These are phyloP conservation scores for Plebejus anna DNA, from an alignment of 2,888 invertebrate species.

Conservation along the genomic window DNA sequence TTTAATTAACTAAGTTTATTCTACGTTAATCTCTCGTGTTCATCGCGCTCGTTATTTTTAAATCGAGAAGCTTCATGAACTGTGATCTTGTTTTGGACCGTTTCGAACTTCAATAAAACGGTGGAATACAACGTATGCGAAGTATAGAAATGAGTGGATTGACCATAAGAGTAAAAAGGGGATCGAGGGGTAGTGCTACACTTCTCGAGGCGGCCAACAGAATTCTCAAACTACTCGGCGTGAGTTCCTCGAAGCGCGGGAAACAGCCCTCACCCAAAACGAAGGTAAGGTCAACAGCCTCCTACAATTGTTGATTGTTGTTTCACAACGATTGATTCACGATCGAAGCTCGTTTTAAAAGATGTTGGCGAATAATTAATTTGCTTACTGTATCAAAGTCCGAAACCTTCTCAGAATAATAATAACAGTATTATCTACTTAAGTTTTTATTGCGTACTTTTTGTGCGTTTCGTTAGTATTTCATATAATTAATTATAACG, in stretches of 20 bases:
- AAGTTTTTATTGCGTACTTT: background rate
- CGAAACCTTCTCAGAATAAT: background rate
- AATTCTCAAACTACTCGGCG: conserved; percentile 75
- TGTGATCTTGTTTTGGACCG: conserved; percentile 65
- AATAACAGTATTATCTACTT: background rate
- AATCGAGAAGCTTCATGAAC: conserved; percentile 58
- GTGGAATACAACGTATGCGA: conserved; percentile 60
- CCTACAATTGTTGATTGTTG: conserved; percentile 40
- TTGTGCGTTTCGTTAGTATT: background rate
- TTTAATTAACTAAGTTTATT: conserved; percentile 32
- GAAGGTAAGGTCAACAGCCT: conserved; percentile 75
- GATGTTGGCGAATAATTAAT: conserved; percentile 1
- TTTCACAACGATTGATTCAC: conserved; percentile 28
- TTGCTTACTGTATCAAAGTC: conserved; percentile 7
- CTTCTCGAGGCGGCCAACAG: conserved; percentile 78
- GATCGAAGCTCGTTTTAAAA: conserved; percentile 4
- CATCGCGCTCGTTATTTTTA: conserved; percentile 41
- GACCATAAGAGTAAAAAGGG: conserved; percentile 77
- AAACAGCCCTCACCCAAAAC: conserved; percentile 77
- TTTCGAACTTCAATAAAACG: conserved; percentile 65
- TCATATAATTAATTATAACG: background rate
- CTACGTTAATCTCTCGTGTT: conserved; percentile 39
- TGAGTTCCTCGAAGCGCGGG: conserved; percentile 77
- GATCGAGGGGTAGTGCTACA: conserved; percentile 78
- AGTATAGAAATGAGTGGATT: conserved; percentile 78